Conservation (phyloP, 37 sponge, comb jelly and placozoan species). For the Oscarella lobularis region DNA sequence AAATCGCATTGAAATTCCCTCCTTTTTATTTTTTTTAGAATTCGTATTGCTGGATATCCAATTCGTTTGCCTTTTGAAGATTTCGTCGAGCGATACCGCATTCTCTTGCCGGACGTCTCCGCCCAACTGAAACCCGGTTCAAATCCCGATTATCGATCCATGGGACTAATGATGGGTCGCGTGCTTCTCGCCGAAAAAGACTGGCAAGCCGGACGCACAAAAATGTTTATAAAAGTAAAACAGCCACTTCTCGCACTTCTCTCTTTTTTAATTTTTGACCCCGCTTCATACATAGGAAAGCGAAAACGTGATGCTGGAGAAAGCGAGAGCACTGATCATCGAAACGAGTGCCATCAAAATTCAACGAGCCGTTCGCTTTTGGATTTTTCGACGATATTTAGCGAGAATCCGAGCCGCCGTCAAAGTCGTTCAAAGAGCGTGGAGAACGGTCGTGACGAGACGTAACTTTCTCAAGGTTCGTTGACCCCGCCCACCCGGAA, state of each 20-base stretch:
- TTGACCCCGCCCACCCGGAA: too few relatives aligned
- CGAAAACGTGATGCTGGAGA: background rate
- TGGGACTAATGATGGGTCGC: background rate
- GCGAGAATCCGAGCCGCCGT: background rate
- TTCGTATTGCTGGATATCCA: conserved; percentile 5
- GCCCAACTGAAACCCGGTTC: background rate
- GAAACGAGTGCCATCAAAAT: background rate
- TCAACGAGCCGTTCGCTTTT: background rate
- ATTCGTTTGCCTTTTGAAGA: background rate
- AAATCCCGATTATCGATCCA: background rate
- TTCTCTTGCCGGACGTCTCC: background rate
- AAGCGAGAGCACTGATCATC: background rate
- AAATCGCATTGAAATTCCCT: too few relatives aligned
- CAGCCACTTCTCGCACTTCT: too few relatives aligned
- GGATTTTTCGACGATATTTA: background rate
- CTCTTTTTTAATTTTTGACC: too few relatives aligned
- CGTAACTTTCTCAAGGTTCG: background rate
- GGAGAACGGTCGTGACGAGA: background rate
- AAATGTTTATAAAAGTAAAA: background rate
- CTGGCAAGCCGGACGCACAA: conserved; percentile 3
- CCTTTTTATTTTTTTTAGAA: too few relatives aligned
- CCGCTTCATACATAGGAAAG: too few relatives aligned
- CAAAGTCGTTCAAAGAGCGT: background rate
- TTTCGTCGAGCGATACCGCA: conserved; percentile 1
- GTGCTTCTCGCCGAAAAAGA: background rate